Evolutionary conservation across 2,797 vertebrate genomes (phyloP).

Genomic region (Ambastaia sidthimunki): DNA sequence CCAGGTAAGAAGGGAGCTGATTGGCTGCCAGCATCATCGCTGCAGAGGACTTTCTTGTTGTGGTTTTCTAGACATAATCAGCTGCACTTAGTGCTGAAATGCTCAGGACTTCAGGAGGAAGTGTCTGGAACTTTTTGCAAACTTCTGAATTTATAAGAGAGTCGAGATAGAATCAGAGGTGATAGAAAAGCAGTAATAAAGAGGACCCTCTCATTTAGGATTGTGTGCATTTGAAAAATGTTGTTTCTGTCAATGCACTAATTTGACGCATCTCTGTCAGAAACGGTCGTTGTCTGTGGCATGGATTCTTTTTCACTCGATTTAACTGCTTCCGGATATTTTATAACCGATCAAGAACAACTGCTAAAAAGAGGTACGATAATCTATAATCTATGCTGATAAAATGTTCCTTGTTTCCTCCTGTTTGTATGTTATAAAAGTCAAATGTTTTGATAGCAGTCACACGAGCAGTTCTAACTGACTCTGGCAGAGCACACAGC

Average conservation of each 20-base stretch:
- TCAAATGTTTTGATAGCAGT: slow-evolving; percentile 64
- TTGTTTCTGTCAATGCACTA: neutral
- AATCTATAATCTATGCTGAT: slow-evolving; percentile 34
- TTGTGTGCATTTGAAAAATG: neutral
- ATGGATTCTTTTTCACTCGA: slow-evolving; percentile 26
- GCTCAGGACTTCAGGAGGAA: neutral
- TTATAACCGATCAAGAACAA: slow-evolving; percentile 27
- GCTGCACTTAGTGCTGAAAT: neutral
- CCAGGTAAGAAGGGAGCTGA: slow-evolving; percentile 88
- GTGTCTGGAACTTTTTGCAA: slow-evolving; percentile 20
- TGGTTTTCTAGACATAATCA: slow-evolving; percentile 15
- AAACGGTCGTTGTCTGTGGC: slow-evolving; percentile 1
- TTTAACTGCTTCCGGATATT: slow-evolving; percentile 35
- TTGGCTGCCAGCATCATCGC: slow-evolving; percentile 66
- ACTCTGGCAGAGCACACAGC: slow-evolving; percentile 66
- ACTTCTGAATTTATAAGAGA: slow-evolving; percentile 1
- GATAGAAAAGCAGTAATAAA: neutral
- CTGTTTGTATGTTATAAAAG: slow-evolving; percentile 40
- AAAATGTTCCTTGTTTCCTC: slow-evolving; percentile 26
- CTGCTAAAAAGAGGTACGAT: slow-evolving; percentile 33
- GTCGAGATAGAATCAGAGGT: neutral
- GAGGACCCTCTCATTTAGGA: neutral
- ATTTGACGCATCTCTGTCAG: slow-evolving; percentile 4
- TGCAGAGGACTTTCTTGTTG: slow-evolving; percentile 42
- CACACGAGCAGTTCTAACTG: slow-evolving; percentile 60